Evolutionary conservation across 2,797 vertebrate species (phyloP).

Genomic region (Hozukius guyotensis): DNA sequence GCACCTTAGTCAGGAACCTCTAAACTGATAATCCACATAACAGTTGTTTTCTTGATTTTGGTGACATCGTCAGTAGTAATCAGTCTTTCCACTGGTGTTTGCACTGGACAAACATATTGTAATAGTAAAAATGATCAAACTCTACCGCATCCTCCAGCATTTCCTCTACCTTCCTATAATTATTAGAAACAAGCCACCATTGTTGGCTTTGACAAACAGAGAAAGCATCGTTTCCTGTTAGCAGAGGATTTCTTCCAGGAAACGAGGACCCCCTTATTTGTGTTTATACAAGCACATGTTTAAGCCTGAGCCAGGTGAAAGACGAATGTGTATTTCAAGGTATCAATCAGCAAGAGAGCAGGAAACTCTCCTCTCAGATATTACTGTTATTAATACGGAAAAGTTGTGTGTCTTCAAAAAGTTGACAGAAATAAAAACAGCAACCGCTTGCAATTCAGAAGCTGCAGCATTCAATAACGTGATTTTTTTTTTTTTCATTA

Average conservation of each 20-base stretch:
- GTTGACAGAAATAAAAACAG: not conserved
- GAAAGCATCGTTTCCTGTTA: slow-evolving; percentile 38
- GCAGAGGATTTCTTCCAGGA: slow-evolving; percentile 60
- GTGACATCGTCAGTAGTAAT: slow-evolving; percentile 1
- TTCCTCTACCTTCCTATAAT: slow-evolving; percentile 57
- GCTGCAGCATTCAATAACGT: not conserved
- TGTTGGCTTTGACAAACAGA: slow-evolving; percentile 45
- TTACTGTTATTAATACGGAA: not conserved
- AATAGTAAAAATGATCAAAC: slow-evolving; percentile 48
- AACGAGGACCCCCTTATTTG: slow-evolving; percentile 32
- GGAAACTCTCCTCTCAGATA: not conserved
- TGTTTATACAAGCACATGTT: slow-evolving; percentile 9
- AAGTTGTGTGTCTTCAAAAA: not conserved
- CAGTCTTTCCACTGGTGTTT: slow-evolving; percentile 12
- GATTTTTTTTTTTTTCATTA: not conserved
- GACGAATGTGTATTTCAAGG: not conserved
- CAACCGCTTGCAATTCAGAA: not conserved
- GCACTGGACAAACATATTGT: slow-evolving; percentile 1
- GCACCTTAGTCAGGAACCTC: not conserved
- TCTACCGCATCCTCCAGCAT: not conserved
- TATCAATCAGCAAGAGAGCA: slow-evolving; percentile 11
- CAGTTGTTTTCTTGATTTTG: slow-evolving; percentile 7
- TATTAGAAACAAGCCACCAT: slow-evolving; percentile 9
- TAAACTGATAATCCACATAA: not conserved
- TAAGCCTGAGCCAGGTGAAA: slow-evolving; percentile 4